Base-by-base conservation (phyloP, 2,113 vertebrate genomes). In the Burhinus oedicnemus region DNA sequence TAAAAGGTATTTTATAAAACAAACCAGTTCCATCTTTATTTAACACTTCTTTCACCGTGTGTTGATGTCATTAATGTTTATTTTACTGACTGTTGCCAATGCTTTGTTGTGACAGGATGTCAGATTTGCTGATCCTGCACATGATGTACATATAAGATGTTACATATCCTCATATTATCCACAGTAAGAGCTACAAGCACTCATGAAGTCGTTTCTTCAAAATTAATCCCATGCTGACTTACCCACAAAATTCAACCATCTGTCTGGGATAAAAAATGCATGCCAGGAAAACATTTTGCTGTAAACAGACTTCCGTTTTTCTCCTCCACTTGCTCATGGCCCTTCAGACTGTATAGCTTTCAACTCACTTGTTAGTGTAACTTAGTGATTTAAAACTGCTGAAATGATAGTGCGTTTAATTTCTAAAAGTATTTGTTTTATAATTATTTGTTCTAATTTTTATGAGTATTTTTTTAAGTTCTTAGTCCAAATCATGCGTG, bases 1-100 rank as follows among this genome's bases (percentile, higher is more conserved):
- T 97, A 99, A 99, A 98, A 99, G 98, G 98, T 99, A 98, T 91
- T 95, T 83, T 36, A 9, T 60, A 15, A 89, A 82, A 44, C 27
- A 87, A 86, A 42, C 18, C n/a, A 49, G 3, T 5, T 77, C 18
- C 20, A 14, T 75, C 13, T 87, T 30, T 92, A 42, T 74, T 78
- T 76, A 89, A 65, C 14, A 7, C 13, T 62, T 92, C 15, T 75
- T 85, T 74, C 23, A 18, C 38, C 9, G 3, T 30, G 14, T 77
- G 9, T 87, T 77, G 23, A 45, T 91, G 77, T 69, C 14, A 40
- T 27, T 60, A 34, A 20, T 55, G 11, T 66, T 93, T 85, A 27
- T 58, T 95, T 83, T 77, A 38, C 38, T 72, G 30, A 13, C 9
- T 51, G 20, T 75, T 94, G 70, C 13, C 45, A 66, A 2, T 40